Percentiles rank a stretch among this genome's conserved stretches.
Evolutionary conservation across 2,888 invertebrate species (phyloP).

Genomic region (Drosophila antonietae): DNA sequence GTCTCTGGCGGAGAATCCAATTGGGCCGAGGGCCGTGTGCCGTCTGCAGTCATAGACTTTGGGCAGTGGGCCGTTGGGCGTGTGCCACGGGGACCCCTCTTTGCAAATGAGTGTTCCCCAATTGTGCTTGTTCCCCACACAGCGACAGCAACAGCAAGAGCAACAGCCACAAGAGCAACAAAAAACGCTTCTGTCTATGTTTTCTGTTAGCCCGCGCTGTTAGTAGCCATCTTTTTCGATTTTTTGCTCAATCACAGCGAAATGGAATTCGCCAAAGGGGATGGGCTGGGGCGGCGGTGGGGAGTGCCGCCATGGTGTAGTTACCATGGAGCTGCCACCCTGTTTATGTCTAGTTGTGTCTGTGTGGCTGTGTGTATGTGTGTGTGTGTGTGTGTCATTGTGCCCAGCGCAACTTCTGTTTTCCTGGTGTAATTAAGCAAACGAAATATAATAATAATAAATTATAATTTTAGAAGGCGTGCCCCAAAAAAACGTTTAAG

Average conservation of each 20-base stretch:
- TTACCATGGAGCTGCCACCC: constrained; percentile 16
- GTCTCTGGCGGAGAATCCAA: constrained; percentile 40
- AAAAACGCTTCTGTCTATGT: constrained; percentile 50
- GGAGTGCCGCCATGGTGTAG: background rate
- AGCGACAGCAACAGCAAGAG: background rate
- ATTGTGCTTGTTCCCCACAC: constrained; percentile 56
- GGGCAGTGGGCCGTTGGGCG: background rate
- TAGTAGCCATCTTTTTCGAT: constrained; percentile 83
- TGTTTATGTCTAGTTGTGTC: constrained; percentile 31
- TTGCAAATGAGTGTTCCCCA: constrained; percentile 48
- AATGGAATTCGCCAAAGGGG: constrained; percentile 14
- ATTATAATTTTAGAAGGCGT: constrained; percentile 84
- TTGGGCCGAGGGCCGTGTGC: background rate
- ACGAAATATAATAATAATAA: constrained; percentile 85
- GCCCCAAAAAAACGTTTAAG: constrained; percentile 39
- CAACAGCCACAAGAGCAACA: background rate
- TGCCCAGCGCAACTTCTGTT: constrained; percentile 67
- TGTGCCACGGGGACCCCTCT: constrained; percentile 14
- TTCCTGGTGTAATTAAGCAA: constrained; percentile 85
- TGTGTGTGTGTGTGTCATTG: constrained; percentile 31
- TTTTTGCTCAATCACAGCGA: constrained; percentile 68
- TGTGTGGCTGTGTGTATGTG: constrained; percentile 30
- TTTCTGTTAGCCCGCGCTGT: constrained; percentile 82
- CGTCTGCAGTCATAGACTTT: background rate
- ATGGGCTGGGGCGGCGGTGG: background rate